Percentiles rank a stretch among this genome's conserved stretches.
Evolutionary conservation across 2,888 invertebrate genomes (phyloP).

Genomic region (Syritta pipiens): DNA sequence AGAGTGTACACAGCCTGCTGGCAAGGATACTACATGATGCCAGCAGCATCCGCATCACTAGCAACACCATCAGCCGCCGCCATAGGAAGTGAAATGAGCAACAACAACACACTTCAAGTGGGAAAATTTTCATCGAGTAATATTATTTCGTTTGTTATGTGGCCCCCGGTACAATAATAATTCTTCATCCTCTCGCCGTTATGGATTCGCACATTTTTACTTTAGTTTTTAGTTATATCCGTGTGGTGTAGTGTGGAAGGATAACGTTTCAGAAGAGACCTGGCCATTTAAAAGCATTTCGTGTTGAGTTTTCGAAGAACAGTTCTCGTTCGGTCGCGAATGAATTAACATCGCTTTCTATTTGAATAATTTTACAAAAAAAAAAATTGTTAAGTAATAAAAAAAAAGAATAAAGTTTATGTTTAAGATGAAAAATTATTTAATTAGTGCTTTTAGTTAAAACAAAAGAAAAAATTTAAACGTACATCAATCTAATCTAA

Average conservation of each 20-base stretch:
- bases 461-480: slow-evolving; percentile 4
- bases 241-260: slow-evolving; percentile 44
- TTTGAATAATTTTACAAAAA: slow-evolving; percentile 7
- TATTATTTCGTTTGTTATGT: slow-evolving; percentile 64
- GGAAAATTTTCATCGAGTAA: slow-evolving; percentile 67
- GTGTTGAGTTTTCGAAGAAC: slow-evolving; percentile 43
- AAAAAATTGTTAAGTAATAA: slow-evolving; percentile 1
- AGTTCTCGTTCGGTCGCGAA: slow-evolving; percentile 65
- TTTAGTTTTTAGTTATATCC: slow-evolving; percentile 26
- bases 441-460: slow-evolving; percentile 9
- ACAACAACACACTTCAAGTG: slow-evolving; percentile 64
- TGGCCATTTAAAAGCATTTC: slow-evolving; percentile 55
- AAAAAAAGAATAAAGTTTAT: neutral
- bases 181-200: slow-evolving; percentile 25
- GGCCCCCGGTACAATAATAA: slow-evolving; percentile 27
- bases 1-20: slow-evolving; percentile 56
- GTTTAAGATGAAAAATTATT: slow-evolving; percentile 1
- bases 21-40: slow-evolving; percentile 56
- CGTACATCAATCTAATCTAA: neutral
- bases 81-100: slow-evolving; percentile 62
- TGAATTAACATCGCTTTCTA: slow-evolving; percentile 53
- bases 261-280: slow-evolving; percentile 39
- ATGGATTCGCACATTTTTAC: slow-evolving; percentile 7
- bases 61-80: too few relatives aligned
- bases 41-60: slow-evolving; percentile 17